Evolutionary conservation across 2,797 vertebrate species (phyloP), one percentile per base, ranked within the genome.

Genomic region (Ambastaia sidthimunki): DNA sequence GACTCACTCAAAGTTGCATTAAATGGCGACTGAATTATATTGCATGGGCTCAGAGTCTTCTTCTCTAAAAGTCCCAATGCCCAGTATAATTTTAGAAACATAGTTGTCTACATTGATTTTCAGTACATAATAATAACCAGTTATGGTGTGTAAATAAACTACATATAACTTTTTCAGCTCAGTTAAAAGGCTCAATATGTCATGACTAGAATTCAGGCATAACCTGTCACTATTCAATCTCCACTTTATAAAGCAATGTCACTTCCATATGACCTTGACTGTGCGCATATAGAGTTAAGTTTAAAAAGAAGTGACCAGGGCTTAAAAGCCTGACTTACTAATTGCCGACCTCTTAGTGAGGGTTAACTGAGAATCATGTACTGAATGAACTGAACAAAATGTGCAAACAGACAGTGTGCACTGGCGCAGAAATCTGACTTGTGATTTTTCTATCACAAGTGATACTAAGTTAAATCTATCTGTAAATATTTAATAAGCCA

Each of bases 321-420:
- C 52, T 44, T 55, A 6, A 57, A 80, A 66, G 31, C 19, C 31
- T 65, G 47, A 9, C 63, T 57, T 3, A 10, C 65, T 77, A 59
- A 77, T 69, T 48, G 65, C 52, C 59, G 57, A 77, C 50, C 59
- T 47, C 21, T 41, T 28, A 79, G 48, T 55, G 21, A 48, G 25
- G 54, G 66, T 80, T 66, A 28, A 52, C 23, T 44, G 25, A 28
- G 57, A 73, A 48, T 55, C 59, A 50, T 65, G 10, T 44, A 41
- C 34, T 73, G 69, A 47, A 50, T 37, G 23, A 69, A 69, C 65
- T 16, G 37, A 67, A 57, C 63, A 68, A 57, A 55, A 55, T 16
- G n/a, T 76, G 25, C 15, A 19, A 23, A 12, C 19, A 41, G 6
- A 2, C 6, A 21, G 10, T 18, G 10, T 63, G 23, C 0, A 34